phyloP scores from a whole-genome alignment of 2,113 vertebrate genomes.

The Fulica atra region DNA sequence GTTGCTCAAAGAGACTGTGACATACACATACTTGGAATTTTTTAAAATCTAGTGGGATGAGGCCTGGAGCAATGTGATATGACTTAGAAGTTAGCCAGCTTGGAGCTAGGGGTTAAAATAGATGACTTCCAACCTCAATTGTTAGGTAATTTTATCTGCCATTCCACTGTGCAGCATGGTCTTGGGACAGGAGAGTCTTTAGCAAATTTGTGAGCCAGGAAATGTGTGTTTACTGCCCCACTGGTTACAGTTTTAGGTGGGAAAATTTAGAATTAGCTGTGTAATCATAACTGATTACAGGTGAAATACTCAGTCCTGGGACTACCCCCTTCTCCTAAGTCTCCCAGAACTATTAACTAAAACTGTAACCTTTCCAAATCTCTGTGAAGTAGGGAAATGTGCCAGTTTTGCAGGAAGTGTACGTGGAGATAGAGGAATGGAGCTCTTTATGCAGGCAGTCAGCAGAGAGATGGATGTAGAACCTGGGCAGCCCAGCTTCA shows the following conservation, averaged over 20 bases:
- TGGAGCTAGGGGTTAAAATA: conserved; percentile 28
- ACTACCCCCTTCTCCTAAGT: neutral
- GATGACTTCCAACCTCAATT: neutral
- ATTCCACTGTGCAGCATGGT: neutral
- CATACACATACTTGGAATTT: neutral
- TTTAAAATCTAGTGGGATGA: neutral
- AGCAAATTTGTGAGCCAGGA: neutral
- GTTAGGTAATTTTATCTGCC: neutral
- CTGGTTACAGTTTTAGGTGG: neutral
- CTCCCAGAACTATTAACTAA: neutral
- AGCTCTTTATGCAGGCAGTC: neutral
- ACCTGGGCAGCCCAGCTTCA: neutral
- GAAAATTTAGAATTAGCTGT: neutral
- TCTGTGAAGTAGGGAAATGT: neutral
- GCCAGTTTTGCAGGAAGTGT: neutral
- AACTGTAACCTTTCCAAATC: neutral
- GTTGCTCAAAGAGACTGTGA: neutral
- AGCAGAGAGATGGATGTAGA: neutral
- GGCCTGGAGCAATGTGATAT: neutral
- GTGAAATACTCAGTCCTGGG: neutral
- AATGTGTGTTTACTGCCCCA: neutral
- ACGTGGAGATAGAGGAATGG: neutral
- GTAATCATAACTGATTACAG: neutral
- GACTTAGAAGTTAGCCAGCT: neutral
- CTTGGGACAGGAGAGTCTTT: fast-evolving